A percentile compares a stretch with the other conserved stretches of the same genome.
phyloP scores from a whole-genome alignment of 2,113 vertebrate genomes.

The Megalops atlanticus region DNA sequence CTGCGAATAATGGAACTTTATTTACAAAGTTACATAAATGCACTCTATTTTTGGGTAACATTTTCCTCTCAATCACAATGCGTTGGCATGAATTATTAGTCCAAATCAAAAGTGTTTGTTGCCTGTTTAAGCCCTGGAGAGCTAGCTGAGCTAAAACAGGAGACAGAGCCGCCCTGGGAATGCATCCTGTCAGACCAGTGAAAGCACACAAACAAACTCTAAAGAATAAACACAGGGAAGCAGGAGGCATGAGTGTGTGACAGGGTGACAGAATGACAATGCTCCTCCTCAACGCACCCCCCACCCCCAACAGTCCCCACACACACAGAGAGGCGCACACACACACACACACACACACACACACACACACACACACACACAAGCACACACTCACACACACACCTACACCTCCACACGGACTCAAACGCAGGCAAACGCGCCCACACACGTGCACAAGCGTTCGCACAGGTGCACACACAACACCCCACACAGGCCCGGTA shows the following conservation, averaged over 20 bases:
- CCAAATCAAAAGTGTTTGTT: slow-evolving; percentile 61
- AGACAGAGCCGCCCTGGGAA: slow-evolving; percentile 52
- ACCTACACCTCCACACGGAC: not conserved
- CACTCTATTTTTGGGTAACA: not conserved
- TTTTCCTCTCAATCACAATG: slow-evolving; percentile 30
- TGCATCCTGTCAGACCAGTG: slow-evolving; percentile 20
- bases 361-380: not conserved
- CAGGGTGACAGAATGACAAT: not conserved
- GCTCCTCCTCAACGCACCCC: not conserved
- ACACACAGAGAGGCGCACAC: no score
- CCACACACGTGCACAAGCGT: not conserved
- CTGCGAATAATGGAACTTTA: no score
- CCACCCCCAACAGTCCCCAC: not conserved
- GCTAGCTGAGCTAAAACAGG: slow-evolving; percentile 51
- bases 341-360: not conserved
- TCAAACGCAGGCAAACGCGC: not conserved
- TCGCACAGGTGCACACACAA: not conserved
- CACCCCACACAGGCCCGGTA: not conserved
- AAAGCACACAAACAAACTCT: slow-evolving; percentile 61
- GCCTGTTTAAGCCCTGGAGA: slow-evolving; percentile 55
- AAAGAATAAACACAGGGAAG: slow-evolving; percentile 40
- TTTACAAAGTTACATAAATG: no score
- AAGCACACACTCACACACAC: not conserved
- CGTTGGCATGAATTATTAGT: slow-evolving; percentile 46
- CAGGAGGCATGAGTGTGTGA: not conserved